phyloP scores from a whole-genome alignment of 1,140 invertebrate genomes.

The Chironomus tepperi region DNA sequence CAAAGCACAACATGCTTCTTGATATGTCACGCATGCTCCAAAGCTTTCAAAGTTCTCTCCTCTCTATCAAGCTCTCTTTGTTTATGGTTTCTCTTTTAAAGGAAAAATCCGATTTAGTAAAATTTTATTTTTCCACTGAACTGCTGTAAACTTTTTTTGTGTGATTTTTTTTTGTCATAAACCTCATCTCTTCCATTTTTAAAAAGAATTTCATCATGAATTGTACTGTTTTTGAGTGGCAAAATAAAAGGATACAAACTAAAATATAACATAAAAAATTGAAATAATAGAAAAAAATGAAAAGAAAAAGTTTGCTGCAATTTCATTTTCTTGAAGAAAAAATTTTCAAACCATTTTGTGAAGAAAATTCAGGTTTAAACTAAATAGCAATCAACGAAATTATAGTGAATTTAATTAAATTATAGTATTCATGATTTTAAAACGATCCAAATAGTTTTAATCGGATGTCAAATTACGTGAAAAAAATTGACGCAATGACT shows the following conservation, averaged over 20 bases:
- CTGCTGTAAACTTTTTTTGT: slow-evolving; percentile 3
- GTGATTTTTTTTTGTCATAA: not conserved
- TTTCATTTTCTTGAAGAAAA: not conserved
- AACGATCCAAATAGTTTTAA: not conserved
- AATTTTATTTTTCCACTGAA: slow-evolving; percentile 8
- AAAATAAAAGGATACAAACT: no score
- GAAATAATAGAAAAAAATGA: no score
- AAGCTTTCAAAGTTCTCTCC: no score
- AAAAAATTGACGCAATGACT: no score
- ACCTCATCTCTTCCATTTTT: slow-evolving; percentile 8
- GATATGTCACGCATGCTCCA: not conserved
- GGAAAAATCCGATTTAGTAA: not conserved
- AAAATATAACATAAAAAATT: no score
- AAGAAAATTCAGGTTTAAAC: not conserved
- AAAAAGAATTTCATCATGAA: slow-evolving; percentile 5
- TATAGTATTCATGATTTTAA: not conserved
- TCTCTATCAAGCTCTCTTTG: no score
- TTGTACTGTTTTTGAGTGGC: not conserved
- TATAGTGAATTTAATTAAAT: not conserved
- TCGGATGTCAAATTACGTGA: not conserved
- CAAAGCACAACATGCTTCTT: not conserved
- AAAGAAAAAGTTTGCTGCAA: no score
- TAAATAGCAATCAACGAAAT: not conserved
- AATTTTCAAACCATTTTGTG: not conserved
- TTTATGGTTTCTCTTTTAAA: not conserved